Evolutionary conservation across 2,888 invertebrate genomes (phyloP).

Genomic region (Lysandra bellargus): DNA sequence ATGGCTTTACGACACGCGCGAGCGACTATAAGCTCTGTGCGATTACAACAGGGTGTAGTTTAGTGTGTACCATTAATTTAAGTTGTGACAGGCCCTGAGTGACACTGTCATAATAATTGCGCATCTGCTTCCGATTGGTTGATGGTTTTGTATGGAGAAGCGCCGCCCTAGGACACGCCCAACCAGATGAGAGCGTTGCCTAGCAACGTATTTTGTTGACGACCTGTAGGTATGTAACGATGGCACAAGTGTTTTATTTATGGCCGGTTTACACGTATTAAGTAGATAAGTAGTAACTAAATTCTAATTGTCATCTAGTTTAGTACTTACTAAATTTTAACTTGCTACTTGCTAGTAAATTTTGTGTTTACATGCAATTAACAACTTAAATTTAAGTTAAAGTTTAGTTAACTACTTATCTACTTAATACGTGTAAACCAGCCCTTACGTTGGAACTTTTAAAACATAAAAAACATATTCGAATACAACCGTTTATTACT

Average conservation of each 20-base stretch:
- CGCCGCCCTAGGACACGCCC: conserved; percentile 56
- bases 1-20: background rate
- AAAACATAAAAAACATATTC: background rate
- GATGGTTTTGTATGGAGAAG: conserved; percentile 41
- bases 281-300: too few relatives aligned
- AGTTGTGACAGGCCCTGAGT: conserved; percentile 57
- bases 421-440: too few relatives aligned
- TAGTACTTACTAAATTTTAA: too few relatives aligned
- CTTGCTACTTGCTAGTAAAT: too few relatives aligned
- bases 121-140: conserved; percentile 68
- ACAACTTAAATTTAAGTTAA: too few relatives aligned
- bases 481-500: background rate
- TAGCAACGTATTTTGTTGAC: conserved; percentile 46
- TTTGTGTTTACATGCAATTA: too few relatives aligned
- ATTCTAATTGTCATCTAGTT: too few relatives aligned
- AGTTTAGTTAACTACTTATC: too few relatives aligned
- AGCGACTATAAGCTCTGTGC: conserved; percentile 15
- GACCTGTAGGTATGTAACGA: conserved; percentile 3
- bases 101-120: conserved; percentile 71
- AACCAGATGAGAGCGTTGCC: conserved; percentile 51
- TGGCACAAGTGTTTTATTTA: background rate
- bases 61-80: conserved; percentile 37
- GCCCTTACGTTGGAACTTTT: background rate
- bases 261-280: too few relatives aligned
- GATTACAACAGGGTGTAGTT: conserved; percentile 39